Evolutionary conservation across 2,888 invertebrate species (phyloP).

Genomic region (Hirtodrosophila trivittata): DNA sequence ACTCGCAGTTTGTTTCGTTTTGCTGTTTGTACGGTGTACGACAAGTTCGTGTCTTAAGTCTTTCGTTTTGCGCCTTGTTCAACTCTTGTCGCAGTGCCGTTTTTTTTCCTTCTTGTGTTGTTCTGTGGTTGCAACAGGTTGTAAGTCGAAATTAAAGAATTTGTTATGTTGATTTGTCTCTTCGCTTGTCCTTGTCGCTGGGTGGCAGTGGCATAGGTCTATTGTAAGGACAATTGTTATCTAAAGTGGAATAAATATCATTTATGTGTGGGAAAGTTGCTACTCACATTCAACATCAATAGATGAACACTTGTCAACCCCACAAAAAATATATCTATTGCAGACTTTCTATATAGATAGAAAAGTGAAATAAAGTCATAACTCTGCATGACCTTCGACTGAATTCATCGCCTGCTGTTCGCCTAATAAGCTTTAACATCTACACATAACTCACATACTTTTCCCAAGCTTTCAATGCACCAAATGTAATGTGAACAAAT

Average conservation of each 20-base stretch:
- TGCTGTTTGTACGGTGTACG: conserved; percentile 63
- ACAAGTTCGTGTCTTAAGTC: conserved; percentile 82
- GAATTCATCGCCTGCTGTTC: not conserved
- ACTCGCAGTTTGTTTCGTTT: conserved; percentile 25
- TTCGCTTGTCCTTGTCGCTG: conserved; percentile 28
- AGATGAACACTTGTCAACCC: too few species aligned
- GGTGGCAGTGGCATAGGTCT: conserved; percentile 24
- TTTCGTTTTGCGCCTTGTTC: conserved; percentile 74
- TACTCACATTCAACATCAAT: too few species aligned
- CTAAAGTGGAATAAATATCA: too few species aligned
- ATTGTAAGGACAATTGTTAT: conserved; percentile 5
- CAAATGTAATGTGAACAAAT: not conserved
- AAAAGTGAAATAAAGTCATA: too few species aligned
- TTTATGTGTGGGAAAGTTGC: too few species aligned
- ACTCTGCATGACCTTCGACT: not conserved
- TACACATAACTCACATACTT: conserved; percentile 1
- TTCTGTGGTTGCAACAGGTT: conserved; percentile 65
- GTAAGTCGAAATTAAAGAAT: conserved; percentile 73
- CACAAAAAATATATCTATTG: too few species aligned
- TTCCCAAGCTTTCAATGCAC: conserved; percentile 18
- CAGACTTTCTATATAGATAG: too few species aligned
- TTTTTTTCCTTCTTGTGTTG: conserved; percentile 40
- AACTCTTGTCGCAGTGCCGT: conserved; percentile 52
- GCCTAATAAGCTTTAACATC: not conserved
- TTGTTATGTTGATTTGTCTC: conserved; percentile 67